Evolutionary conservation across 1,140 invertebrate species (phyloP), one percentile per base, ranked within the genome.

Genomic region (Theocolax elegans): DNA sequence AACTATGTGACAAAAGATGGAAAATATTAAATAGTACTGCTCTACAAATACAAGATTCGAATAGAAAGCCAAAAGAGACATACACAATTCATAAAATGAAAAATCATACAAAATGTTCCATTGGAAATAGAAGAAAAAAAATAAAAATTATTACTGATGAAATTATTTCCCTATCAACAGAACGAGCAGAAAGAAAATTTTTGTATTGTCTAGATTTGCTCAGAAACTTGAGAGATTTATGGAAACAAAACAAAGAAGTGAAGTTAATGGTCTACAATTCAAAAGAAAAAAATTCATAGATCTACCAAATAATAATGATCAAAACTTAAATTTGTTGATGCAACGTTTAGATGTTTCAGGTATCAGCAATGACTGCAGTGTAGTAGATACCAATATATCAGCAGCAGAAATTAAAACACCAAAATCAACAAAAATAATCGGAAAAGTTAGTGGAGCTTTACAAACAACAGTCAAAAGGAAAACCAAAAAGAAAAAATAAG

Each of bases 1-100:
- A 38, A 23, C 53, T 65, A 65, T 65, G 49, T 53, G 51, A 65
- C n/a, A 21, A 65, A 23, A 35, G 63, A 53, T 65, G 63, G 63
- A 51, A 19, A 23, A 54, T 38, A 38, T n/a, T 38, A 38, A 21
- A 53, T 6, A 15, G 38, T 27, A 23, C 23, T 1, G 3, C 13
- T 19, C 17, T 23, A 42, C 31, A 51, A 23, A 25, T 17, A 6
- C 2, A 3, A 8, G 3, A 9, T 15, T 4, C 15, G 10, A 46
- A 44, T 15, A 46, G 46, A 62, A 7, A 25, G 1, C 38, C 3
- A 53, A 25, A 1, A 4, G n/a, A n/a, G n/a, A 2, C 25, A 25
- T 27, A 2, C 1, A 25, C 21, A 53, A 12, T 53, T 53, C 23
- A 53, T 15, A 53, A 53, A 53, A 53, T 53, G 15, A 53, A 27